A percentile compares a stretch with the other conserved stretches of the same genome.
Conservation (phyloP, 2,888 invertebrate species). For the Cremastobaeus sp. region DNA sequence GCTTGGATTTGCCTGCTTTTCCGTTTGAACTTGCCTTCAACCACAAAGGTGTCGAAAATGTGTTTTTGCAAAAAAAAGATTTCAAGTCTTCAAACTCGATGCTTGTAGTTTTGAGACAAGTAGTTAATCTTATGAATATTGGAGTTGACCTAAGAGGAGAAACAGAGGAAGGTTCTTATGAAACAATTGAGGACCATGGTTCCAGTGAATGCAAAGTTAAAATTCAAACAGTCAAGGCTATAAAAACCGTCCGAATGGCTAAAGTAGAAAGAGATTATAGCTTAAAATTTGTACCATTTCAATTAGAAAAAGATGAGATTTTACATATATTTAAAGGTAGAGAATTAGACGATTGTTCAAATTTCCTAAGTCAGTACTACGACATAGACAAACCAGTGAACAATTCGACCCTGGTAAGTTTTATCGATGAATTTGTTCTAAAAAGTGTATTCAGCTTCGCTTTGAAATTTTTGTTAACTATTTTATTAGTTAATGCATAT, state of each 20-base stretch:
- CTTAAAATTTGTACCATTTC: conserved; percentile 20
- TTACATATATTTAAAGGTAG: conserved; percentile 13
- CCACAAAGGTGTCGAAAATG: background rate
- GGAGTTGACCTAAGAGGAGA: conserved; percentile 27
- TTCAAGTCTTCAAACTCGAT: background rate
- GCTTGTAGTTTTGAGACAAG: background rate
- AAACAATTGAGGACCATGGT: background rate
- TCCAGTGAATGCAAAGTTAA: conserved; percentile 1
- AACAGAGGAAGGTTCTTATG: conserved; percentile 3
- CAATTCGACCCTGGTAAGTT: background rate
- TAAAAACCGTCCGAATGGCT: conserved; percentile 11
- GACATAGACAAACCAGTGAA: background rate
- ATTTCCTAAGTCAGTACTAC: conserved; percentile 1
- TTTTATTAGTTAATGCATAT: too few species aligned
- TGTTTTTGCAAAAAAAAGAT: background rate
- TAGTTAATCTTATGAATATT: background rate
- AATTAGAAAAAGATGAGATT: conserved; percentile 6
- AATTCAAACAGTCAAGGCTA: conserved; percentile 7
- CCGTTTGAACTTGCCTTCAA: background rate
- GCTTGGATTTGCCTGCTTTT: background rate
- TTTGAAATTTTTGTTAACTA: background rate
- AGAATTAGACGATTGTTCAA: background rate
- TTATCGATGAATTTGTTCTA: background rate
- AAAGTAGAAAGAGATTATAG: background rate
- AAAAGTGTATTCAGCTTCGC: too few species aligned